Percentiles rank a stretch among this genome's conserved stretches.
Conservation (phyloP, 2,113 vertebrate species). For the Narcine bancroftii region DNA sequence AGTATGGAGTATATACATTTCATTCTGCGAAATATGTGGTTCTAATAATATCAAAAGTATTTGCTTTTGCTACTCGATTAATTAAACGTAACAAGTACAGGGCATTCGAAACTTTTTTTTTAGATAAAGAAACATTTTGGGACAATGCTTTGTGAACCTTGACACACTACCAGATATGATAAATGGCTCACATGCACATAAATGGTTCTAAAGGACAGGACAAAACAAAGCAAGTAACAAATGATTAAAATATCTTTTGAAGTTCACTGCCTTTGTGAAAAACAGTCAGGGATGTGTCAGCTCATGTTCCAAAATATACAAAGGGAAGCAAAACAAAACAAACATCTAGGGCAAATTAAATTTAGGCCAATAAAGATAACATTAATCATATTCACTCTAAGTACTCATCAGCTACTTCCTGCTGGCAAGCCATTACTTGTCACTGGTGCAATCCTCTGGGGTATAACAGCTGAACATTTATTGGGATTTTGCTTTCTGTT, state of each 20-base stretch:
- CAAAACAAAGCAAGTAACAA: not conserved
- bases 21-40: not conserved
- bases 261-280: not conserved
- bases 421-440: slow-evolving; percentile 14
- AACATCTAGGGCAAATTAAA: not conserved
- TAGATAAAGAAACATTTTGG: not conserved
- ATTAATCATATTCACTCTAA: slow-evolving; percentile 19
- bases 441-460: not conserved
- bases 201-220: not conserved
- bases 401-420: slow-evolving; percentile 15
- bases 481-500: not conserved
- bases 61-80: not conserved
- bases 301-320: not conserved
- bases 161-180: not conserved
- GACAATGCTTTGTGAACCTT: not conserved
- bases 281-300: not conserved
- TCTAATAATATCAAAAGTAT: not conserved
- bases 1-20: not conserved
- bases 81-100: not conserved
- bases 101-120: not conserved
- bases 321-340: not conserved
- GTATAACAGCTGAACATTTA: not conserved
- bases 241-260: not conserved
- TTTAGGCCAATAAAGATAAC: slow-evolving; percentile 15
- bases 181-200: not conserved